Evolutionary conservation across 2,888 invertebrate species (phyloP).

Genomic region (Argyresthia albistria): DNA sequence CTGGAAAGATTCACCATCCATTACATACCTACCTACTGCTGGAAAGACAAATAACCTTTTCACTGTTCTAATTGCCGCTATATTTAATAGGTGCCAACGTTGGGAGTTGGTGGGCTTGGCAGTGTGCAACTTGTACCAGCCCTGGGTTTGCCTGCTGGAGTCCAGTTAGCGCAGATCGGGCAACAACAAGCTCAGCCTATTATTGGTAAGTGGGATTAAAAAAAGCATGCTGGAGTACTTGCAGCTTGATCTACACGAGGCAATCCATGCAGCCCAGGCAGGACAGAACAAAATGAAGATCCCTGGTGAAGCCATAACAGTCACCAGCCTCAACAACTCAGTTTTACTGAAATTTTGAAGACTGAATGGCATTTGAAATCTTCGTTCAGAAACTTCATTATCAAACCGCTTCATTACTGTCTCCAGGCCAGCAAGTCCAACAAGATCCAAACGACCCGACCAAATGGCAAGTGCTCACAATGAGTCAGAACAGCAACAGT

Average conservation of each 20-base stretch:
- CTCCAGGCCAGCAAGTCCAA: constrained; percentile 78
- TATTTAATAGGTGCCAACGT: constrained; percentile 64
- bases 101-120: constrained; percentile 83
- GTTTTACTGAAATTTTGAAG: no score
- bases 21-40: no score
- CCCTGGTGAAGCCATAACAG: no score
- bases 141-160: constrained; percentile 61
- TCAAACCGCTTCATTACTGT: no score
- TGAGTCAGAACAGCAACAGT: constrained; percentile 28
- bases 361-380: no score
- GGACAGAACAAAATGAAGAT: no score
- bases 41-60: no score
- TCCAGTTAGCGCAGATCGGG: constrained; percentile 42
- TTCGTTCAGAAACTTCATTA: no score
- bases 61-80: not conserved
- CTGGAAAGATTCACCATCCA: no score
- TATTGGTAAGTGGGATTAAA: constrained; percentile 32
- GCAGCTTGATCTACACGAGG: no score
- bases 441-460: constrained; percentile 87
- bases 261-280: no score
- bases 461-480: constrained; percentile 85
- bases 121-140: constrained; percentile 88
- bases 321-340: no score
- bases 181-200: constrained; percentile 36
- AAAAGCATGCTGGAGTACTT: not conserved